Evolutionary conservation across 37 sponge, comb jelly and placozoan species (phyloP).

Genomic region (Aphrocallistes beatrix): DNA sequence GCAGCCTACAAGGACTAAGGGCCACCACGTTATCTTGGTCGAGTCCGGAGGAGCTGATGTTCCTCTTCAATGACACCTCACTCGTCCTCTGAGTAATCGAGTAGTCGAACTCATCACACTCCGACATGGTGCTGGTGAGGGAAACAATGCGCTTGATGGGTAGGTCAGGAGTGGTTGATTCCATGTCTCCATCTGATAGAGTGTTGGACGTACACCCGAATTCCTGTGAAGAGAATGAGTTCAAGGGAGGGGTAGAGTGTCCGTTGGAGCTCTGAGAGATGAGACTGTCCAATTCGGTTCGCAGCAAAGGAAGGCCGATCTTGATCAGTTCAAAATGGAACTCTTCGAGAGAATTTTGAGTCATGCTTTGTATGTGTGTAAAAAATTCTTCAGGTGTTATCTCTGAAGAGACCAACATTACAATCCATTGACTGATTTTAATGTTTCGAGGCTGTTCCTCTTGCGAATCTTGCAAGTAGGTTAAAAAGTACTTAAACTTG

Average conservation of each 20-base stretch:
- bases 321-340: background rate
- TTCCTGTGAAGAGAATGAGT: background rate
- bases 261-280: background rate
- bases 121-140: no score
- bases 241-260: no score
- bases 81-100: no score
- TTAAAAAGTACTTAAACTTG: background rate
- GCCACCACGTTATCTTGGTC: no score
- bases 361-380: background rate
- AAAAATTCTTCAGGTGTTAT: background rate
- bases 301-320: background rate
- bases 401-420: background rate
- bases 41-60: no score
- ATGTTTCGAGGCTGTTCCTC: background rate
- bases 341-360: background rate
- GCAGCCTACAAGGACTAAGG: no score
- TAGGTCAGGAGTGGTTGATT: background rate
- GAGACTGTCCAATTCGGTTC: background rate
- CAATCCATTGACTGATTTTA: background rate
- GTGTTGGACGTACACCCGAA: no score
- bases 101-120: no score
- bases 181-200: background rate
- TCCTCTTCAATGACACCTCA: no score
- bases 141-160: no score
- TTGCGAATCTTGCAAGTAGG: background rate